Percentiles rank a stretch among this genome's conserved stretches.
Conservation (phyloP, 1,140 invertebrate species). For the Leptoteleia sp. region DNA sequence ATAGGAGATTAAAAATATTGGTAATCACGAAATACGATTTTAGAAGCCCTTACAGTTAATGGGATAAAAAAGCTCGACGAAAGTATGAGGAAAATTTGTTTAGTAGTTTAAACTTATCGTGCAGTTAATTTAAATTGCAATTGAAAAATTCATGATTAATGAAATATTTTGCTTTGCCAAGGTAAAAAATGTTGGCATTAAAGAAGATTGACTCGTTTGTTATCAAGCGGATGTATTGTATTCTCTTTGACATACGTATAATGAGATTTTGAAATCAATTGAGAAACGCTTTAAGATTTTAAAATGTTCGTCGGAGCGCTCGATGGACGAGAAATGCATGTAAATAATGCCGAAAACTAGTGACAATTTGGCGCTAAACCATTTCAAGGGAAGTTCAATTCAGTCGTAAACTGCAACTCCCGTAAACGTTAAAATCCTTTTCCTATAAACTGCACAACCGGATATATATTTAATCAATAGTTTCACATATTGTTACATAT, state of each 20-base stretch:
- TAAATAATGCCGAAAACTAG: constrained; percentile 13
- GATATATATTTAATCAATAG: constrained; percentile 18
- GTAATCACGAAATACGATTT: constrained; percentile 32
- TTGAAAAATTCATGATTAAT: too few relatives aligned
- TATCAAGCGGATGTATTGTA: too few relatives aligned
- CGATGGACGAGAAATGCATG: constrained; percentile 4
- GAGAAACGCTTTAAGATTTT: neutral
- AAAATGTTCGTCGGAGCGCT: neutral
- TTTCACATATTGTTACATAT: constrained; percentile 18
- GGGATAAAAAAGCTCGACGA: constrained; percentile 10
- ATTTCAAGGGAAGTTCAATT: constrained; percentile 1
- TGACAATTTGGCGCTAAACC: constrained; percentile 3
- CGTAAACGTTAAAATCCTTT: constrained; percentile 11
- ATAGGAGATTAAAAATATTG: constrained; percentile 35
- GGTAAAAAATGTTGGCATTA: too few relatives aligned
- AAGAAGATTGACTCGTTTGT: too few relatives aligned
- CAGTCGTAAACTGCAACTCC: constrained; percentile 10
- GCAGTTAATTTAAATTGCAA: constrained; percentile 1
- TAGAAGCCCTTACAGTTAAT: constrained; percentile 18
- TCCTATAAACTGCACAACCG: constrained; percentile 12
- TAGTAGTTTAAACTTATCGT: neutral
- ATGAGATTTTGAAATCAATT: too few relatives aligned
- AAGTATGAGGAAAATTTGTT: constrained; percentile 7
- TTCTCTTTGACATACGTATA: too few relatives aligned
- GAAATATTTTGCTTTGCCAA: neutral